Conservation (phyloP, 2,113 vertebrate genomes). For the Pipa parva region DNA sequence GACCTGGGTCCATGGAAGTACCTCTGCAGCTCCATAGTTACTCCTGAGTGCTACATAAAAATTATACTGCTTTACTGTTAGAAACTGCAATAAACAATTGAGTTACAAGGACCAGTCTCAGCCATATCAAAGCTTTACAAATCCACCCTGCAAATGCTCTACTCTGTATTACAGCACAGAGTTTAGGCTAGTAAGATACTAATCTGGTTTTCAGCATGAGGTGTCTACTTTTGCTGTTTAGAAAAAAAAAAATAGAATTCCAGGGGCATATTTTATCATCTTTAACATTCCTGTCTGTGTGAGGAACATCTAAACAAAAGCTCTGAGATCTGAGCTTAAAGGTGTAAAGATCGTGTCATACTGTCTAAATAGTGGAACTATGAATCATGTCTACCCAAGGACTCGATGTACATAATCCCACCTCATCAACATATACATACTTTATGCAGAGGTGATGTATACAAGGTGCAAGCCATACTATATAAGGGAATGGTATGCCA, state of each 20-base stretch:
- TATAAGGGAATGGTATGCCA: conserved; percentile 35
- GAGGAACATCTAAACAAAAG: conserved; percentile 17
- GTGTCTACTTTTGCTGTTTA: neutral
- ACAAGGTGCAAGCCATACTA: conserved; percentile 18
- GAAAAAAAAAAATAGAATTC: conserved; percentile 2
- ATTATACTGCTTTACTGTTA: too few species aligned
- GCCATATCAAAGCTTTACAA: too few species aligned
- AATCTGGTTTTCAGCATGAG: neutral
- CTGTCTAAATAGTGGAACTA: conserved; percentile 28
- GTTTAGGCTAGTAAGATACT: neutral
- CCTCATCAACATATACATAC: conserved; percentile 11
- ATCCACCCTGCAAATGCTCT: neutral
- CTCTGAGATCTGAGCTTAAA: neutral
- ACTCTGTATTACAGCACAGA: neutral
- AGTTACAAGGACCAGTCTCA: too few species aligned
- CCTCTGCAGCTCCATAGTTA: too few species aligned
- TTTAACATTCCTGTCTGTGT: neutral
- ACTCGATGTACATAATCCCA: conserved; percentile 5
- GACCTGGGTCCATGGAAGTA: too few species aligned
- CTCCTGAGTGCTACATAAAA: too few species aligned
- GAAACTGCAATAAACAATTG: neutral
- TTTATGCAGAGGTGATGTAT: conserved; percentile 1
- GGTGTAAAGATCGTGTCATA: conserved; percentile 1
- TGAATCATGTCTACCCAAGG: conserved; percentile 4
- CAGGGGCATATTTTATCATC: neutral